Evolutionary conservation across 2,113 vertebrate species (phyloP).

Genomic region (Chloropsis cyanopogon): DNA sequence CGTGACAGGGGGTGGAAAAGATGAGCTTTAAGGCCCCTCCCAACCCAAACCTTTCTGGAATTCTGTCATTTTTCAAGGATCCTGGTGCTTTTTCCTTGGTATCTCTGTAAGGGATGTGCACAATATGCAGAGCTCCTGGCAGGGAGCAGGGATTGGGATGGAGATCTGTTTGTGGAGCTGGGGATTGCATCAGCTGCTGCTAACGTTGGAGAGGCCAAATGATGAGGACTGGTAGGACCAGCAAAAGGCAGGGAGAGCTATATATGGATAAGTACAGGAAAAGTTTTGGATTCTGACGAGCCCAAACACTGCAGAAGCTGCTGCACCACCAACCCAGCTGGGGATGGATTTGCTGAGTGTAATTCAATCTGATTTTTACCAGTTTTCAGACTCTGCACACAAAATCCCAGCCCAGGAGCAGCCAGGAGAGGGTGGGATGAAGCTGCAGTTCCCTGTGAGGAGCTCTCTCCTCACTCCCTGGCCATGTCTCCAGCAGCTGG

Average conservation of each 20-base stretch:
- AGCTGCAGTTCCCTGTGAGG: not conserved
- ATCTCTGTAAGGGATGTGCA: not conserved
- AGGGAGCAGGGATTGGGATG: not conserved
- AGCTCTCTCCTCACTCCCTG: not conserved
- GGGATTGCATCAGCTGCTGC: not conserved
- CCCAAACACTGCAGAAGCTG: not conserved
- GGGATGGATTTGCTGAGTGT: not conserved
- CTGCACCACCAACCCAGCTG: rapidly evolving
- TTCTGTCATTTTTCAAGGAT: not conserved
- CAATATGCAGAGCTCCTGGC: not conserved
- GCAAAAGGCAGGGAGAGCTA: not conserved
- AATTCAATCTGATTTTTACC: not conserved
- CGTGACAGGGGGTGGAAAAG: not conserved
- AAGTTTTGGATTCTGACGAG: not conserved
- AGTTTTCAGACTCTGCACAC: not conserved
- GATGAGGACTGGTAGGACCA: not conserved
- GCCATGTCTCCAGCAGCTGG: not conserved
- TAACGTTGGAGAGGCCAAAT: not conserved
- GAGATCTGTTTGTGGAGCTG: not conserved
- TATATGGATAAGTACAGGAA: not conserved
- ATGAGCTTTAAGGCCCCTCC: not conserved
- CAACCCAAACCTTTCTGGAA: not conserved
- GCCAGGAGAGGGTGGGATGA: not conserved
- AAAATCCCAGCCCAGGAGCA: not conserved
- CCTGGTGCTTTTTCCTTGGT: rapidly evolving